Evolutionary conservation across 2,888 invertebrate species (phyloP).

Genomic region (Crepidodera aurea): DNA sequence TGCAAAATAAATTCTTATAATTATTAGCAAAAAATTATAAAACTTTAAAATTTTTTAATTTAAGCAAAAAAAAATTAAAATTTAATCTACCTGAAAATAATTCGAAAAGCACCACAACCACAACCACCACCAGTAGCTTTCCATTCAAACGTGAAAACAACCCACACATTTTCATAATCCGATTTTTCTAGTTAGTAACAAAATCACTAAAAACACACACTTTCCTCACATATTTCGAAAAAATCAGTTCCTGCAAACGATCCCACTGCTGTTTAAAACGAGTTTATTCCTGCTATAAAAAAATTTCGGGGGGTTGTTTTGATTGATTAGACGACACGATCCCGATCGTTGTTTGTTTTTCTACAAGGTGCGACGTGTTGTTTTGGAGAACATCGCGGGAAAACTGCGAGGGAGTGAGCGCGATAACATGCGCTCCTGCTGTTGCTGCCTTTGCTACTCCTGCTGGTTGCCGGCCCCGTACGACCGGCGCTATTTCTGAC

Average conservation of each 20-base stretch:
- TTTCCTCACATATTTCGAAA: background rate
- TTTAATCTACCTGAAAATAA: background rate
- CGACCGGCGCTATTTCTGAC: conserved; percentile 21
- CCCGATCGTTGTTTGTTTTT: conserved; percentile 21
- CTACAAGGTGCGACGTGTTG: conserved; percentile 49
- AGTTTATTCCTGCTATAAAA: background rate
- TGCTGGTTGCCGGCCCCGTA: conserved; percentile 10
- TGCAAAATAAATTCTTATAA: no score
- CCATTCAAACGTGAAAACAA: conserved; percentile 9
- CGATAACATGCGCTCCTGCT: conserved; percentile 57
- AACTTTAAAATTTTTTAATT: no score
- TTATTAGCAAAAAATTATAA: no score
- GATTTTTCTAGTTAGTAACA: conserved; percentile 11
- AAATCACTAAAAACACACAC: conserved; percentile 5
- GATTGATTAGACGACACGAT: conserved; percentile 4
- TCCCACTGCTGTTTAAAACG: no score
- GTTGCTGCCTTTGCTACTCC: conserved; percentile 37
- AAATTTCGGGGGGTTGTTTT: background rate
- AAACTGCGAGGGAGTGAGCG: conserved; percentile 57
- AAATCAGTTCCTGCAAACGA: background rate
- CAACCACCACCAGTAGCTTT: conserved; percentile 9
- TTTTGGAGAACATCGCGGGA: conserved; percentile 56
- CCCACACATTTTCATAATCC: conserved; percentile 19
- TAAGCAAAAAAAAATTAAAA: no score
- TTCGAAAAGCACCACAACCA: background rate